A percentile compares a stretch with the other conserved stretches of the same genome.
Evolutionary conservation across 2,888 invertebrate genomes (phyloP).

Genomic region (Pollenia amentaria): DNA sequence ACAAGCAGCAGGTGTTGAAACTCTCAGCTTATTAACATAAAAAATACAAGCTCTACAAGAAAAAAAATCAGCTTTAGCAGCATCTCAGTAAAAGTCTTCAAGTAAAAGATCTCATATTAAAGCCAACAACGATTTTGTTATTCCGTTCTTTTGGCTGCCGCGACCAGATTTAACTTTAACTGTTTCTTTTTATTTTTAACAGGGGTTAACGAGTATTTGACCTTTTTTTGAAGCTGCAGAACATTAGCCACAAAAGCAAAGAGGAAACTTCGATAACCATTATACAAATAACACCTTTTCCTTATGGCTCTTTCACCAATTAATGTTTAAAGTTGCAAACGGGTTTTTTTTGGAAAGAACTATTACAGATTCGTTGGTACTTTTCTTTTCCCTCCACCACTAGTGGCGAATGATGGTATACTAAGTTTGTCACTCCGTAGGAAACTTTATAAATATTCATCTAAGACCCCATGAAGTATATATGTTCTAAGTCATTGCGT

Average conservation of each 20-base stretch:
- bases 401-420: too few relatives aligned
- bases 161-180: conserved; percentile 45
- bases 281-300: conserved; percentile 36
- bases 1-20: conserved; percentile 64
- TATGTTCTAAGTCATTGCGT: too few relatives aligned
- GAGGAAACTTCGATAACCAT: background rate
- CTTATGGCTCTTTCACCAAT: conserved; percentile 6
- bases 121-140: background rate
- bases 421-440: too few relatives aligned
- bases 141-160: background rate
- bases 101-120: conserved; percentile 8
- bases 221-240: conserved; percentile 30
- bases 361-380: too few relatives aligned
- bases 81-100: background rate
- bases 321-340: conserved; percentile 47
- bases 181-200: conserved; percentile 10
- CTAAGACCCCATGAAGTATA: too few relatives aligned
- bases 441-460: too few relatives aligned
- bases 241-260: conserved; percentile 6
- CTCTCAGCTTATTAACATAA: conserved; percentile 51
- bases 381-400: too few relatives aligned
- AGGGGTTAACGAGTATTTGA: conserved; percentile 51
- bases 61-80: background rate
- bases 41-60: background rate
- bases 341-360: background rate